phyloP scores from a whole-genome alignment of 2,888 invertebrate species.

The Cheilosia impressa region DNA sequence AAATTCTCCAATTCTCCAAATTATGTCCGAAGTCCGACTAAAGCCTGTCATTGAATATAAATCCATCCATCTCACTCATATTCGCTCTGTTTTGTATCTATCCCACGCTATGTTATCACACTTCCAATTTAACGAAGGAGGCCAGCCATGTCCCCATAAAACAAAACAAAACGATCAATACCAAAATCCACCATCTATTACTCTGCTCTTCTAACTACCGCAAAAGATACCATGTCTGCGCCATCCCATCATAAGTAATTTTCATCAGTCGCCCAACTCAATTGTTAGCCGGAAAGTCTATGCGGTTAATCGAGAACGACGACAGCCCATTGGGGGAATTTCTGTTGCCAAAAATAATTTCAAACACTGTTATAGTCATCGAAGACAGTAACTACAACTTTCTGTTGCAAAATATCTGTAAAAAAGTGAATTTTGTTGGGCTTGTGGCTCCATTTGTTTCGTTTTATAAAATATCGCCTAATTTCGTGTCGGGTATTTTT shows the following conservation, averaged over 20 bases:
- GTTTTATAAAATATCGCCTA: background rate
- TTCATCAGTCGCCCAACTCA: constrained; percentile 59
- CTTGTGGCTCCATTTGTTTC: constrained; percentile 1
- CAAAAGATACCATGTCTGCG: constrained; percentile 13
- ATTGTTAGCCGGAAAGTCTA: constrained; percentile 57
- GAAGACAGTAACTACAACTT: constrained; percentile 3
- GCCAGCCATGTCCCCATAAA: constrained; percentile 10
- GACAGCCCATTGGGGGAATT: constrained; percentile 29
- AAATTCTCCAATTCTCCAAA: constrained; percentile 47
- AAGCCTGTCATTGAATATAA: background rate
- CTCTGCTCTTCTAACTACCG: constrained; percentile 41
- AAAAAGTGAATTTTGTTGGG: constrained; percentile 7
- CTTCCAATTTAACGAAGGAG: constrained; percentile 53
- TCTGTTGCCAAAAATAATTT: constrained; percentile 32
- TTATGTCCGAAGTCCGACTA: constrained; percentile 20
- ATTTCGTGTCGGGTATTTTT: constrained; percentile 15
- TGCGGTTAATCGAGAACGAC: constrained; percentile 50
- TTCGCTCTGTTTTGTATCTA: constrained; percentile 66
- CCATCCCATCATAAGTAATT: constrained; percentile 25
- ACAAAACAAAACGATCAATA: constrained; percentile 59
- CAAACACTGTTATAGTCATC: constrained; percentile 19
- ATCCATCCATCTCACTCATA: constrained; percentile 18
- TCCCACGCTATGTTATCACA: constrained; percentile 67
- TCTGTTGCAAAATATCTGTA: constrained; percentile 21
- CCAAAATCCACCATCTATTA: background rate